phyloP scores from a whole-genome alignment of 2,113 vertebrate genomes.

The Glareola pratincola region DNA sequence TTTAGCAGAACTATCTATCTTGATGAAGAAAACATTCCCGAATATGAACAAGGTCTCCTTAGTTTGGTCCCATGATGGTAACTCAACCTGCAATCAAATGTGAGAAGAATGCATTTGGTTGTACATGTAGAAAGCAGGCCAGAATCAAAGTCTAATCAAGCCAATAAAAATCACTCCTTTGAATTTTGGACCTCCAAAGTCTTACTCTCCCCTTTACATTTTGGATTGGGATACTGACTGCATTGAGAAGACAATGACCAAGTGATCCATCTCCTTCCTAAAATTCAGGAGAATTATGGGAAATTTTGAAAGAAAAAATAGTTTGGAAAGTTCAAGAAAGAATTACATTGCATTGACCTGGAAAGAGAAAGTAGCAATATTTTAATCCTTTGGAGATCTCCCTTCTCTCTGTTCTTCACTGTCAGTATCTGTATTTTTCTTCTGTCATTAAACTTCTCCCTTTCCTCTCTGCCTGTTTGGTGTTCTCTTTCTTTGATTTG shows the following conservation, averaged over 20 bases:
- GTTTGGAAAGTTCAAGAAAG: background rate
- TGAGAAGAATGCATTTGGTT: background rate
- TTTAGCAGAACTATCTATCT: background rate
- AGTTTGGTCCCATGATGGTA: background rate
- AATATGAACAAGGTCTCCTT: background rate
- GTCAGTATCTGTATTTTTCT: constrained; percentile 82
- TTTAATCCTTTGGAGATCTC: constrained; percentile 52
- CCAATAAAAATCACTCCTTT: background rate
- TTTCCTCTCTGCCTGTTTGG: constrained; percentile 76
- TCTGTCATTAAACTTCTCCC: constrained; percentile 87
- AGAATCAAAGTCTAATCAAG: background rate
- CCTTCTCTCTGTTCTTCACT: constrained; percentile 71
- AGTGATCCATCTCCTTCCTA: background rate
- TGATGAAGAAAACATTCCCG: background rate
- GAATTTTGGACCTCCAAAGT: background rate
- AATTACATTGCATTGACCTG: background rate
- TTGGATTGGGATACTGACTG: background rate
- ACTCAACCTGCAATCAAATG: background rate
- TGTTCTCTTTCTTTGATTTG: constrained; percentile 46
- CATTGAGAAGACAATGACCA: background rate
- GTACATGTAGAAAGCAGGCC: background rate
- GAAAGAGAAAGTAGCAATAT: constrained; percentile 46
- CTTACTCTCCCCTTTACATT: background rate
- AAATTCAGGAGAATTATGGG: background rate
- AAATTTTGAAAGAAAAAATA: background rate